A percentile compares a stretch with the other conserved stretches of the same genome.
phyloP scores from a whole-genome alignment of 2,888 invertebrate genomes.

The Tachina fera region DNA sequence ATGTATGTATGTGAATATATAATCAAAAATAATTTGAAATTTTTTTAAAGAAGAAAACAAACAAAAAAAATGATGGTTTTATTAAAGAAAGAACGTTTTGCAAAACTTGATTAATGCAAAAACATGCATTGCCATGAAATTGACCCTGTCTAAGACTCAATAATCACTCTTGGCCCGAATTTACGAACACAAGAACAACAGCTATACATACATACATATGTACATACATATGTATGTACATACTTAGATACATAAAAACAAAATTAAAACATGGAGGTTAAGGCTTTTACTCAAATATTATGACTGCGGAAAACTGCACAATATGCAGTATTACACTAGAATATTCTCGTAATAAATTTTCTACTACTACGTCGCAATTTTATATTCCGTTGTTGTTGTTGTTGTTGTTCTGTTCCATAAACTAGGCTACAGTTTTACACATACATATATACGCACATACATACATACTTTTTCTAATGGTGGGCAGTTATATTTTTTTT shows the following conservation, averaged over 20 bases:
- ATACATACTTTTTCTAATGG: conserved; percentile 6
- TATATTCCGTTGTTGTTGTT: conserved; percentile 25
- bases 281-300: conserved; percentile 44
- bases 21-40: no score
- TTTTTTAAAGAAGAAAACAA: no score
- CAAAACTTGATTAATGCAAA: neutral
- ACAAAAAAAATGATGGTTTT: no score
- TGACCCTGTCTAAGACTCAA: neutral
- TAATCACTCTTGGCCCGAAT: neutral
- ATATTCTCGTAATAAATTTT: conserved; percentile 55
- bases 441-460: no score
- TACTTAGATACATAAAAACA: neutral
- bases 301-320: conserved; percentile 26
- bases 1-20: no score
- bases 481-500: conserved; percentile 19
- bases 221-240: no score
- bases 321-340: conserved; percentile 23
- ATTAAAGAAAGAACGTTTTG: no score
- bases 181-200: conserved; percentile 13
- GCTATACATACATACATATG: neutral
- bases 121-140: neutral
- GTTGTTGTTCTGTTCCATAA: conserved; percentile 14
- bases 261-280: conserved; percentile 41
- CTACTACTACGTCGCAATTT: conserved; percentile 49
- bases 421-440: conserved; percentile 19